A percentile compares a stretch with the other conserved stretches of the same genome.
Evolutionary conservation across 2,888 invertebrate species (phyloP).

Genomic region (Lydus trimaculatus): DNA sequence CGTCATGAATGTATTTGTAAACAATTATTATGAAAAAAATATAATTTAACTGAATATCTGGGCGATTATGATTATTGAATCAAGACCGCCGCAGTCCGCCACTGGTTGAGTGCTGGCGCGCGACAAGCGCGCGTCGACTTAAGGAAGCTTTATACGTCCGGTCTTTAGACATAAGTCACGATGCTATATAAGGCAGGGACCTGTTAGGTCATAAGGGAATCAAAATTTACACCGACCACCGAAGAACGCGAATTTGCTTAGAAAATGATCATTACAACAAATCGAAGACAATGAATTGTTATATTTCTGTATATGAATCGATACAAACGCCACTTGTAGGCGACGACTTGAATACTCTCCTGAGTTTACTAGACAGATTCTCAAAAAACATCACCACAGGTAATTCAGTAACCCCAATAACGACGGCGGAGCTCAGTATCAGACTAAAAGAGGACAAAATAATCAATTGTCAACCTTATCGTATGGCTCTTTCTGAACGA

Average conservation of each 20-base stretch:
- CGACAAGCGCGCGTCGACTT: too few species aligned
- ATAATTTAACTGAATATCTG: too few species aligned
- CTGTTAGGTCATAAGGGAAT: constrained; percentile 14
- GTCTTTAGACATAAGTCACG: constrained; percentile 8
- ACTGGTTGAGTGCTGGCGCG: too few species aligned
- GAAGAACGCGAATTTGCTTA: not conserved
- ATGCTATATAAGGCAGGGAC: constrained; percentile 19
- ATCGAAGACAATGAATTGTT: not conserved
- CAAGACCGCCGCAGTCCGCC: too few species aligned
- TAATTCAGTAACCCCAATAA: not conserved
- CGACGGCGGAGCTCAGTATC: constrained; percentile 13
- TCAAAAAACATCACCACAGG: not conserved
- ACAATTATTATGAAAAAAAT: too few species aligned
- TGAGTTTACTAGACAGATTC: not conserved
- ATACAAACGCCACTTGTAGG: not conserved
- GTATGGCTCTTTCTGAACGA: constrained; percentile 39
- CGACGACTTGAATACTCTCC: not conserved
- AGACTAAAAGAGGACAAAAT: constrained; percentile 42
- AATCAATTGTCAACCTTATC: constrained; percentile 42
- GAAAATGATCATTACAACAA: not conserved
- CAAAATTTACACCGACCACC: not conserved
- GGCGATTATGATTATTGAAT: too few species aligned
- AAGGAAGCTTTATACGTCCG: too few species aligned
- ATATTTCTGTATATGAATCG: not conserved
- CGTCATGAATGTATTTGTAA: too few species aligned